A percentile compares a stretch with the other conserved stretches of the same genome.
Conservation (phyloP, 2,888 invertebrate species). For the Epinotia ramella region DNA sequence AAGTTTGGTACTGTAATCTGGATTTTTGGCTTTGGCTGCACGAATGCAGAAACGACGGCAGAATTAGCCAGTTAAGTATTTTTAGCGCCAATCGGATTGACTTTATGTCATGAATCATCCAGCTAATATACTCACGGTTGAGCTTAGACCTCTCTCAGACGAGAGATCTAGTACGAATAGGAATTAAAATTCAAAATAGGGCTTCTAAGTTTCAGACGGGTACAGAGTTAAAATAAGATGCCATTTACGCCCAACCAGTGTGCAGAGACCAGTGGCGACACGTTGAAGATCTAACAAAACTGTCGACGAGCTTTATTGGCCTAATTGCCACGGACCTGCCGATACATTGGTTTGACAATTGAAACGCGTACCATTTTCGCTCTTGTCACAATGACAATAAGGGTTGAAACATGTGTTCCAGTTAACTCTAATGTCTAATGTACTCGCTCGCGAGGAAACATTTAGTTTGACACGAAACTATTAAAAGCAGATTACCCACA, state of each 20-base stretch:
- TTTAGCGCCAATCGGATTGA: no score
- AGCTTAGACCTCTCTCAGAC: no score
- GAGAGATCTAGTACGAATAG: background rate
- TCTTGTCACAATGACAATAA: background rate
- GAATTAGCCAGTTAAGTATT: no score
- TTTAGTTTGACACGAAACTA: constrained; percentile 19
- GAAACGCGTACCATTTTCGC: background rate
- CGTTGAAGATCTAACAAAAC: background rate
- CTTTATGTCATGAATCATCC: no score
- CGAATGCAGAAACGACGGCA: no score
- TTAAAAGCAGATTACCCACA: background rate
- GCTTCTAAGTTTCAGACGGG: background rate
- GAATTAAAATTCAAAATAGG: background rate
- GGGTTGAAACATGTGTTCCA: background rate
- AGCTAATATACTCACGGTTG: no score
- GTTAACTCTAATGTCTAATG: background rate
- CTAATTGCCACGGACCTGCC: background rate
- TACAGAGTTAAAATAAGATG: background rate
- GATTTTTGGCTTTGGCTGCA: no score
- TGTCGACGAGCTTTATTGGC: background rate
- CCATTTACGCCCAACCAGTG: background rate
- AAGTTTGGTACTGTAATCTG: no score
- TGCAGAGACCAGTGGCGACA: background rate
- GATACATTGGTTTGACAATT: background rate
- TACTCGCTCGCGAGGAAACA: background rate